These are phyloP conservation scores for Centropyge bicolor DNA, from an alignment of 2,797 vertebrate genomes.

Conservation along the genomic window DNA sequence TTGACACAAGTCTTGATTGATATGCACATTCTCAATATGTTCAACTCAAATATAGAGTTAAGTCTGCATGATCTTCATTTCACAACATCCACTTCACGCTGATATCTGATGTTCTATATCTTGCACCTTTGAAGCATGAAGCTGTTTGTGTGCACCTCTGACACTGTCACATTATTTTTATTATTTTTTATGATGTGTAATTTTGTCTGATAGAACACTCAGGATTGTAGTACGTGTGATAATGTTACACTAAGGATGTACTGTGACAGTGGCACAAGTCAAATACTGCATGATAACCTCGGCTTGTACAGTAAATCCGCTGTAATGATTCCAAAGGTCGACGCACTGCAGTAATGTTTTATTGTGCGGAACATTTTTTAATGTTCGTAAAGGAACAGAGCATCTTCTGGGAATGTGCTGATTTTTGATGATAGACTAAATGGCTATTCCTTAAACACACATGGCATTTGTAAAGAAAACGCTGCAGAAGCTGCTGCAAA, in stretches of 20 bases:
- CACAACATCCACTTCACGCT: neutral
- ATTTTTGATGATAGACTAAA: no score
- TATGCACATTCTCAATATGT: no score
- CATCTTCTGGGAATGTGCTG: no score
- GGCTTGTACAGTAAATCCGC: neutral
- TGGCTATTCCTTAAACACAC: neutral
- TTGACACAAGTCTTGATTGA: no score
- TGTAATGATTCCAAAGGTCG: slow-evolving; percentile 18
- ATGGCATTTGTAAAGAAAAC: neutral
- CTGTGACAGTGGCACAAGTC: neutral
- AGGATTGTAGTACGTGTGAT: neutral
- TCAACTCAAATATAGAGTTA: neutral
- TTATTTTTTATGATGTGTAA: neutral
- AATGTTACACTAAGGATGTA: neutral
- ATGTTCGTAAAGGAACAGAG: no score
- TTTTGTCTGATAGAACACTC: neutral
- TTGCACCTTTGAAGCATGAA: neutral
- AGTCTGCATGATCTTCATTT: neutral
- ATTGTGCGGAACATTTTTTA: no score
- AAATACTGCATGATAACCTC: neutral
- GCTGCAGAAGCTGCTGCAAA: neutral
- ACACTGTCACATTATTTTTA: neutral
- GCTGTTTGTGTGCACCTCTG: neutral
- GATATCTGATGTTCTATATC: neutral
- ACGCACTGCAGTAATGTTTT: neutral